Evolutionary conservation across 2,888 invertebrate species (phyloP).

Genomic region (Agrochola macilenta): DNA sequence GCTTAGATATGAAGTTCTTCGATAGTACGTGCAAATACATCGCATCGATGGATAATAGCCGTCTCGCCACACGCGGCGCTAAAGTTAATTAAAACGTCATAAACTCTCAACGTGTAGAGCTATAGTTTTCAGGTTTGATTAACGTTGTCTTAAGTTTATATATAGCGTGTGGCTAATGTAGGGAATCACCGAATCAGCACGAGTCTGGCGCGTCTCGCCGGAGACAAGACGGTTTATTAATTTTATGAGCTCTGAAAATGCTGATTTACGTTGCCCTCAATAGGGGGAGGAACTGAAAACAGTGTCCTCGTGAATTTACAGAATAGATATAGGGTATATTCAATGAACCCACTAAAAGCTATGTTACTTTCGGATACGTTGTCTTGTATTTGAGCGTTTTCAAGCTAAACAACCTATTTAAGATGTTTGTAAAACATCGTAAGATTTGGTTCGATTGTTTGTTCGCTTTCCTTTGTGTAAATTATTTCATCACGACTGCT

Average conservation of each 20-base stretch:
- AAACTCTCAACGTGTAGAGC: slow-evolving; percentile 57
- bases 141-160: slow-evolving; percentile 63
- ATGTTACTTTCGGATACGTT: not conserved
- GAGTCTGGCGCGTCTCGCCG: slow-evolving; percentile 46
- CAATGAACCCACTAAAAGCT: not conserved
- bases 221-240: slow-evolving; percentile 46
- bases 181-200: slow-evolving; percentile 29
- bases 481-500: no score
- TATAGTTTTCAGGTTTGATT: slow-evolving; percentile 77
- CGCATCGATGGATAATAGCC: slow-evolving; percentile 58
- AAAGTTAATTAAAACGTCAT: slow-evolving; percentile 78
- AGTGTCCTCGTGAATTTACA: not conserved
- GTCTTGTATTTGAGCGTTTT: not conserved
- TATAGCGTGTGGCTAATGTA: slow-evolving; percentile 34
- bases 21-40: slow-evolving; percentile 61
- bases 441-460: not conserved
- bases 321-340: not conserved
- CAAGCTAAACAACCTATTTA: not conserved
- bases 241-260: slow-evolving; percentile 37
- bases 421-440: not conserved
- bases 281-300: not conserved
- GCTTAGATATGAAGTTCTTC: no score
- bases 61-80: slow-evolving; percentile 75
- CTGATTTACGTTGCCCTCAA: slow-evolving; percentile 20
- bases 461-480: no score